Conservation (phyloP, 2,888 invertebrate genomes). For the Cataglyphis altisquamis region DNA sequence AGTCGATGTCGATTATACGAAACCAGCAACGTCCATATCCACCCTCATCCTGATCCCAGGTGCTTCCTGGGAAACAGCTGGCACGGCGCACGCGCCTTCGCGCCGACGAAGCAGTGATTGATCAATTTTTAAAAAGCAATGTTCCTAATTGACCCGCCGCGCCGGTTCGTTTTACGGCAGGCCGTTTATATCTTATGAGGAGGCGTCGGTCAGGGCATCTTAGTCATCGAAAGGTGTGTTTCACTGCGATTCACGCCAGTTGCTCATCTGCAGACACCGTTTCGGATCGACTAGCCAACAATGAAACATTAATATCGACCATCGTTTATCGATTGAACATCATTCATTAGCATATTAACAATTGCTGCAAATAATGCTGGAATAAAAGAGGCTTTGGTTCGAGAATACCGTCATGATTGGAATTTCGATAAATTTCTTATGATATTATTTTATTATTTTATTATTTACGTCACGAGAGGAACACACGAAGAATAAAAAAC, state of each 20-base stretch:
- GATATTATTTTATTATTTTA: neutral
- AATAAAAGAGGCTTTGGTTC: constrained; percentile 18
- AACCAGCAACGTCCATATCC: constrained; percentile 63
- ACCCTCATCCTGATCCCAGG: constrained; percentile 80
- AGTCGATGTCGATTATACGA: constrained; percentile 68
- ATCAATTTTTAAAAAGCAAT: constrained; percentile 84
- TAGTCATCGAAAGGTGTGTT: constrained; percentile 85
- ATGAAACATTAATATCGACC: neutral
- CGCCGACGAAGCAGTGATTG: constrained; percentile 78
- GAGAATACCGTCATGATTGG: constrained; percentile 48
- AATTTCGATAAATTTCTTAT: constrained; percentile 54
- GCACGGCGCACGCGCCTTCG: constrained; percentile 75
- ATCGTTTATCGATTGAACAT: constrained; percentile 44
- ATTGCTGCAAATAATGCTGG: constrained; percentile 40
- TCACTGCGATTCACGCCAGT: constrained; percentile 60
- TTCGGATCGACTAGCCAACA: constrained; percentile 1
- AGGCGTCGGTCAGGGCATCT: constrained; percentile 72
- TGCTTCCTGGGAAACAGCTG: constrained; percentile 79
- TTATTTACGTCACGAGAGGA: neutral
- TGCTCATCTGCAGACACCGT: constrained; percentile 33
- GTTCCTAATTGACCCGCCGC: constrained; percentile 82
- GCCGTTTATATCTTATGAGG: constrained; percentile 62
- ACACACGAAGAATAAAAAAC: neutral
- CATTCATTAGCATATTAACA: constrained; percentile 38
- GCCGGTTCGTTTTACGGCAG: constrained; percentile 60